A percentile compares a stretch with the other conserved stretches of the same genome.
These are phyloP conservation scores for Acanthoscelides obtectus DNA, from an alignment of 2,888 invertebrate genomes.

Conservation along the genomic window DNA sequence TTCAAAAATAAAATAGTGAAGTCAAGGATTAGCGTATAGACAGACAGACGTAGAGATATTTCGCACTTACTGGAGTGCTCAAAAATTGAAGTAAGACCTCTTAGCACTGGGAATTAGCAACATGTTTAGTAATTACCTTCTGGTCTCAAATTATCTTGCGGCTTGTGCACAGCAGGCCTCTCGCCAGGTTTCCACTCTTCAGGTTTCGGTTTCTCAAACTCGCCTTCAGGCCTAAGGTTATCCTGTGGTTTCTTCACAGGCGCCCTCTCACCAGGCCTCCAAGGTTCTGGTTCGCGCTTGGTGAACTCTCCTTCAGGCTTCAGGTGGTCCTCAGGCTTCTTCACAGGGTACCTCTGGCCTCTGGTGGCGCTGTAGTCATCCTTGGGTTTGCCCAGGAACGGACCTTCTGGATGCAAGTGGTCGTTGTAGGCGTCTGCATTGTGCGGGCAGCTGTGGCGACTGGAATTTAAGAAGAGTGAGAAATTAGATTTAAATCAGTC, in stretches of 20 bases:
- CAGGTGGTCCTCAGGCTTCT: slow-evolving; percentile 60
- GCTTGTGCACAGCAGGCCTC: slow-evolving; percentile 51
- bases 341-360: slow-evolving; percentile 49
- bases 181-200: slow-evolving; percentile 52
- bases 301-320: slow-evolving; percentile 59
- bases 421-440: slow-evolving; percentile 60
- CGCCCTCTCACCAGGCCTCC: slow-evolving; percentile 39
- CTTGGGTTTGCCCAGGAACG: slow-evolving; percentile 51
- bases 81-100: too few relatives aligned
- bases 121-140: slow-evolving; percentile 46
- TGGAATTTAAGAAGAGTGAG: too few relatives aligned
- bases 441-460: slow-evolving; percentile 82
- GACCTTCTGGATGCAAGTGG: slow-evolving; percentile 68
- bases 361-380: slow-evolving; percentile 49
- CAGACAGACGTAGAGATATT: too few relatives aligned
- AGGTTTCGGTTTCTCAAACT: slow-evolving; percentile 48
- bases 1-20: too few relatives aligned
- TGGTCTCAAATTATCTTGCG: slow-evolving; percentile 57
- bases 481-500: neutral
- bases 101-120: slow-evolving; percentile 32
- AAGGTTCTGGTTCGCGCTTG: slow-evolving; percentile 25
- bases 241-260: slow-evolving; percentile 47
- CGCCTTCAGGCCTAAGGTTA: slow-evolving; percentile 52
- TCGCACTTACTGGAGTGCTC: too few relatives aligned
- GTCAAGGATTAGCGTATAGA: too few relatives aligned